Evolutionary conservation across 2,113 vertebrate genomes (phyloP).

Genomic region (Equus quagga): DNA sequence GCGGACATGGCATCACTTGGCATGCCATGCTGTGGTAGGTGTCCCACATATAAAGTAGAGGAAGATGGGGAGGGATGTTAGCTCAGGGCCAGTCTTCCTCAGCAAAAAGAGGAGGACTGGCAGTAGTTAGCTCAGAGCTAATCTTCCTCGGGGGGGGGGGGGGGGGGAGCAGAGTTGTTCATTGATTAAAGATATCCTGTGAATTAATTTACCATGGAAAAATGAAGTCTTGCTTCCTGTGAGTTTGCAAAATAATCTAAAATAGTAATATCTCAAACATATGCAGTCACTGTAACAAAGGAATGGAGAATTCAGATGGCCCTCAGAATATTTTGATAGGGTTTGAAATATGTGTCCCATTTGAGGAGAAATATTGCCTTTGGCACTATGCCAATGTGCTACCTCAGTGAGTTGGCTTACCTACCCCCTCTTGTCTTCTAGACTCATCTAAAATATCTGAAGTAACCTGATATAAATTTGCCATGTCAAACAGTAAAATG

Average conservation of each 20-base stretch:
- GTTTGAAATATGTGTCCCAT: neutral
- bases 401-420: neutral
- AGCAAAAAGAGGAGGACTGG: no score
- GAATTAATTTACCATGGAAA: constrained; percentile 57
- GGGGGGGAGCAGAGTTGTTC: neutral
- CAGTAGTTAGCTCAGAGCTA: no score
- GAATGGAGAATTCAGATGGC: neutral
- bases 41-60: no score
- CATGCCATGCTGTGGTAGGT: no score
- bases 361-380: constrained; percentile 7
- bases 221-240: neutral
- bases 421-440: neutral
- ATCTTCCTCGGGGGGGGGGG: no score
- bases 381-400: neutral
- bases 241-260: constrained; percentile 49
- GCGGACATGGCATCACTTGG: no score
- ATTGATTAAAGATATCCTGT: neutral
- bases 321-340: neutral
- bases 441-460: constrained; percentile 13
- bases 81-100: no score
- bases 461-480: constrained; percentile 37
- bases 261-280: constrained; percentile 18
- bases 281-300: neutral
- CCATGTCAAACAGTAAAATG: constrained; percentile 35
- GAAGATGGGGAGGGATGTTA: no score